Conservation (phyloP, 2,888 invertebrate species). For the Lasius platythorax region DNA sequence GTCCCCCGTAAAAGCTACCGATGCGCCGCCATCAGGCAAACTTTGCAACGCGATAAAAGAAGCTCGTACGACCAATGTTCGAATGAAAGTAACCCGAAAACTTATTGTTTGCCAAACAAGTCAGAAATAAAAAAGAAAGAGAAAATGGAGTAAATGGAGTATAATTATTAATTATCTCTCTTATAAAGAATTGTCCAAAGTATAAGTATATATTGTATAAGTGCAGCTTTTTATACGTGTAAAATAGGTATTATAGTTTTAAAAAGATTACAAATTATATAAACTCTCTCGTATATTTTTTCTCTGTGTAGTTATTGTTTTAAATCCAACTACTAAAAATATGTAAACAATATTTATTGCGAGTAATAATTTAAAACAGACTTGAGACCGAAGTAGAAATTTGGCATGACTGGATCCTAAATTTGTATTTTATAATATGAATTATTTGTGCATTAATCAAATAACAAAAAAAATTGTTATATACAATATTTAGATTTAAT, state of each 20-base stretch:
- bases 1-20: constrained; percentile 34
- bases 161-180: not conserved
- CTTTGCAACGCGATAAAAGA: constrained; percentile 12
- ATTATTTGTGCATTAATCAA: too few species aligned
- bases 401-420: too few species aligned
- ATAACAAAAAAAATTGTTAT: too few species aligned
- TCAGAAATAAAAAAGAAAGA: not conserved
- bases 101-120: not conserved
- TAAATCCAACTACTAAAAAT: not conserved
- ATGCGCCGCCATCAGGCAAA: constrained; percentile 6
- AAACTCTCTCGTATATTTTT: not conserved
- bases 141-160: not conserved
- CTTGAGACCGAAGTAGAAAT: not conserved
- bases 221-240: not conserved
- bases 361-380: not conserved
- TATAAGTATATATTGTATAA: not conserved
- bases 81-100: not conserved
- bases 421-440: too few species aligned
- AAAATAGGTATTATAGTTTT: not conserved
- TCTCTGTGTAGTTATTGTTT: not conserved
- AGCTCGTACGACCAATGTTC: not conserved
- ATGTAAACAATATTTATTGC: not conserved
- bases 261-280: not conserved
- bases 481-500: too few species aligned
- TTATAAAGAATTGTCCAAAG: not conserved